These are phyloP conservation scores for Periplaneta americana DNA, from an alignment of 1,140 invertebrate species.

Conservation along the genomic window DNA sequence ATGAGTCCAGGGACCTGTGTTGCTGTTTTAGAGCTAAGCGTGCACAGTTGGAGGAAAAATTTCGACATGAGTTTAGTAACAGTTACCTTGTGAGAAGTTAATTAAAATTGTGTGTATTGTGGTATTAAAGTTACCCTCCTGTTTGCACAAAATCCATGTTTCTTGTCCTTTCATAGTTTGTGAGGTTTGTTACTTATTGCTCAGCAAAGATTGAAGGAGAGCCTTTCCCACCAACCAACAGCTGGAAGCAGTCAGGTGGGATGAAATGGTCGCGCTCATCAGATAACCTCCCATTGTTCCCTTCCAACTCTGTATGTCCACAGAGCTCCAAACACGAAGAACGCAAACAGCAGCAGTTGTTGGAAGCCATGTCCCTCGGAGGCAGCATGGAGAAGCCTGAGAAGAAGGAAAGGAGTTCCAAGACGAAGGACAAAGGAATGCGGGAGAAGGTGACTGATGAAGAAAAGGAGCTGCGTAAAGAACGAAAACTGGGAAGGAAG, in stretches of 20 bases:
- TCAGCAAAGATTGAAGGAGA: not conserved
- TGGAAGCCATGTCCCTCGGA: slow-evolving; percentile 1
- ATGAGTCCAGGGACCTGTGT: too few species aligned
- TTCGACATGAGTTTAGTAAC: too few species aligned
- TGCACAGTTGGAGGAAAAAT: too few species aligned
- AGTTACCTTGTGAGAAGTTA: too few species aligned
- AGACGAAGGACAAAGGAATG: slow-evolving; percentile 48
- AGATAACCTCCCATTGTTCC: slow-evolving; percentile 4
- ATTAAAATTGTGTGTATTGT: too few species aligned
- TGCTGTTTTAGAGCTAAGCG: too few species aligned
- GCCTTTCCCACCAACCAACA: not conserved
- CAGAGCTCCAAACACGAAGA: slow-evolving; percentile 47
- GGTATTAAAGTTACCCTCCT: too few species aligned
- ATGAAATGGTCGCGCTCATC: not conserved
- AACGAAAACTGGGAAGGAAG: slow-evolving; percentile 68
- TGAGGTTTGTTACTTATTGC: not conserved
- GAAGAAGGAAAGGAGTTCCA: slow-evolving; percentile 61
- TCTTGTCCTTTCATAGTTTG: too few species aligned
- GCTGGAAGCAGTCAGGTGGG: not conserved
- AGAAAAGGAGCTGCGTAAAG: slow-evolving; percentile 64
- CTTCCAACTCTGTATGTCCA: slow-evolving; percentile 21
- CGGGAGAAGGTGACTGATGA: slow-evolving; percentile 46
- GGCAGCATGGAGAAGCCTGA: slow-evolving; percentile 37
- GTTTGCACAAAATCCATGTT: too few species aligned
- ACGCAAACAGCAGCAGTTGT: slow-evolving; percentile 36